These are phyloP conservation scores for Saturnia pavonia DNA, from an alignment of 2,888 invertebrate species.

Conservation along the genomic window DNA sequence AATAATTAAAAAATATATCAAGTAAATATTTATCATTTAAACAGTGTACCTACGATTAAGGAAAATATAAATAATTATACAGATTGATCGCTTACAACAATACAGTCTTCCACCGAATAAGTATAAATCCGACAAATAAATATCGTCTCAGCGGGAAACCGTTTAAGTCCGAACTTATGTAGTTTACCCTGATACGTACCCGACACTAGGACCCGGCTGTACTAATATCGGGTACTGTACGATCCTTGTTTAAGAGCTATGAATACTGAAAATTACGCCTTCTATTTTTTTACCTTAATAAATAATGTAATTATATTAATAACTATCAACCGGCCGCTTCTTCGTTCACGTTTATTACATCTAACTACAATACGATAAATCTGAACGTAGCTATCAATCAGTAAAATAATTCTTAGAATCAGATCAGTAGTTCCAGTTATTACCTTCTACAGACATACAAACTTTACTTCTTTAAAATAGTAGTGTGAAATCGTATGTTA, in stretches of 20 bases:
- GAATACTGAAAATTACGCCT: background rate
- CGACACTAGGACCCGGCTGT: background rate
- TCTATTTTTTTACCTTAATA: background rate
- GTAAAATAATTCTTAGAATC: too few relatives aligned
- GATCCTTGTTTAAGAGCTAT: constrained; percentile 10
- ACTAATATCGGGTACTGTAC: background rate
- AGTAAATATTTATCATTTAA: too few relatives aligned
- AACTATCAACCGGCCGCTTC: too few relatives aligned
- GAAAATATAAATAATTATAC: background rate
- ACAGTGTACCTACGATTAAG: background rate
- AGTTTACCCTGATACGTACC: constrained; percentile 25
- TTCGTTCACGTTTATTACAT: too few relatives aligned
- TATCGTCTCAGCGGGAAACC: constrained; percentile 25
- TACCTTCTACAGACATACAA: too few relatives aligned
- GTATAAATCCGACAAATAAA: constrained; percentile 20
- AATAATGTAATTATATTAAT: background rate
- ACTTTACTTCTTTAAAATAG: too few relatives aligned
- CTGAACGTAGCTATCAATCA: too few relatives aligned
- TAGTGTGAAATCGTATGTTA: too few relatives aligned
- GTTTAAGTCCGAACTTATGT: constrained; percentile 35
- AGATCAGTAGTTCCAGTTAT: too few relatives aligned
- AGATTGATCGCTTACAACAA: background rate
- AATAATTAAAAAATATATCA: too few relatives aligned
- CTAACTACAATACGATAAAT: too few relatives aligned
- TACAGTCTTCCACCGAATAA: background rate